Conservation (phyloP, 2,888 invertebrate species). For the Yponomeuta evonymella region DNA sequence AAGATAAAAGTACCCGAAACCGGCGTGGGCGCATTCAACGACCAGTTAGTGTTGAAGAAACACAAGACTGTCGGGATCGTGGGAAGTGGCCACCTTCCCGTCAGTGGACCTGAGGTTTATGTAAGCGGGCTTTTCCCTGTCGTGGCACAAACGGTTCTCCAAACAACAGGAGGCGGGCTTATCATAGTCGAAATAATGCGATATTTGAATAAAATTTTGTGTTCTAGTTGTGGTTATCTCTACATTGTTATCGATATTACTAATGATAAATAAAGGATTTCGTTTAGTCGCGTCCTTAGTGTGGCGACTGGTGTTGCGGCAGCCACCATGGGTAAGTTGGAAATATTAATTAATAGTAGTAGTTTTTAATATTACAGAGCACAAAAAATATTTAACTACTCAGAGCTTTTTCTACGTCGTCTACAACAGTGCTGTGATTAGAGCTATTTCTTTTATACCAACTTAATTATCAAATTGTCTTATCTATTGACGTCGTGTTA, state of each 20-base stretch:
- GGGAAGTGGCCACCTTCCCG: too few relatives aligned
- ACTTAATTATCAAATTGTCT: too few relatives aligned
- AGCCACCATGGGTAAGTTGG: constrained; percentile 53
- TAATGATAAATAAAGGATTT: constrained; percentile 8
- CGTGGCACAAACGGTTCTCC: background rate
- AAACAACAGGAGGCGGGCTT: background rate
- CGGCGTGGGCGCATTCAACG: too few relatives aligned
- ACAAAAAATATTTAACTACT: too few relatives aligned
- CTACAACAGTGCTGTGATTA: too few relatives aligned
- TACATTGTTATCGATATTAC: constrained; percentile 7
- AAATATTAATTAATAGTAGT: background rate
- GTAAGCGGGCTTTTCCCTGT: background rate
- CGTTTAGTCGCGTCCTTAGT: constrained; percentile 34
- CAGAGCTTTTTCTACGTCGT: too few relatives aligned
- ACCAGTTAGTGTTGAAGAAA: too few relatives aligned
- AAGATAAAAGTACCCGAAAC: too few relatives aligned
- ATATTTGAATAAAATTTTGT: background rate
- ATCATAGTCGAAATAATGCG: background rate
- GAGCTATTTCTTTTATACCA: too few relatives aligned
- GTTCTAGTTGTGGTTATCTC: background rate
- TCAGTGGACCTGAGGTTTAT: too few relatives aligned
- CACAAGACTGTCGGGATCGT: too few relatives aligned
- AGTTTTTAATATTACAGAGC: background rate
- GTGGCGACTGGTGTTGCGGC: constrained; percentile 36
- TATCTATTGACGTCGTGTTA: too few relatives aligned